Evolutionary conservation across 1,140 invertebrate genomes (phyloP).

Genomic region (Pinna nobilis): DNA sequence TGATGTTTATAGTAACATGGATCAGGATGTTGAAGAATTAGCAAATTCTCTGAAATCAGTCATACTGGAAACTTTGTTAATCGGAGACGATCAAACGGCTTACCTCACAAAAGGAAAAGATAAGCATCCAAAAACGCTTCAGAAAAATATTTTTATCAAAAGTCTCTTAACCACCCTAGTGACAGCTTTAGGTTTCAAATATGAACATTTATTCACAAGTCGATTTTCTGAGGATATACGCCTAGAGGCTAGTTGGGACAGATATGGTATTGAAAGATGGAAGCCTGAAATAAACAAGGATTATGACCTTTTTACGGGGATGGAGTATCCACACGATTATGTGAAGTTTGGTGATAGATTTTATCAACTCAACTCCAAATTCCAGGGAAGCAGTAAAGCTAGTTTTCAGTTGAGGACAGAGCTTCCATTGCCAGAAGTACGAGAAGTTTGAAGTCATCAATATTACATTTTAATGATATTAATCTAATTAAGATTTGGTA

Average conservation of each 20-base stretch:
- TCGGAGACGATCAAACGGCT: not conserved
- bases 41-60: not conserved
- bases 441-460: no score
- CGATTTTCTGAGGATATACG: constrained; percentile 17
- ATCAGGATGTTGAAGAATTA: constrained; percentile 34
- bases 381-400: constrained; percentile 1
- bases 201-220: constrained; percentile 14
- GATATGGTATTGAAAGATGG: constrained; percentile 17
- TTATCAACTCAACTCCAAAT: constrained; percentile 12
- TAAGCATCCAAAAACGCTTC: not conserved
- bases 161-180: constrained; percentile 2
- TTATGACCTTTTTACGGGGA: no score
- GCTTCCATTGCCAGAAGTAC: constrained; percentile 6
- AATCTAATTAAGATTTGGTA: no score
- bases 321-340: no score
- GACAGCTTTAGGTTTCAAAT: constrained; percentile 5
- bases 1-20: constrained; percentile 26
- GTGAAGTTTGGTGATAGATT: no score
- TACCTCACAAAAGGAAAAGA: not conserved
- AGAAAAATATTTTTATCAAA: constrained; percentile 17
- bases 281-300: no score
- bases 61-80: constrained; percentile 11
- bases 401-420: constrained; percentile 11
- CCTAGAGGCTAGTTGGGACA: constrained; percentile 28
- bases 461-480: no score